Base-by-base conservation (phyloP, 1,140 invertebrate species). In the Trigoniulus corallinus region DNA sequence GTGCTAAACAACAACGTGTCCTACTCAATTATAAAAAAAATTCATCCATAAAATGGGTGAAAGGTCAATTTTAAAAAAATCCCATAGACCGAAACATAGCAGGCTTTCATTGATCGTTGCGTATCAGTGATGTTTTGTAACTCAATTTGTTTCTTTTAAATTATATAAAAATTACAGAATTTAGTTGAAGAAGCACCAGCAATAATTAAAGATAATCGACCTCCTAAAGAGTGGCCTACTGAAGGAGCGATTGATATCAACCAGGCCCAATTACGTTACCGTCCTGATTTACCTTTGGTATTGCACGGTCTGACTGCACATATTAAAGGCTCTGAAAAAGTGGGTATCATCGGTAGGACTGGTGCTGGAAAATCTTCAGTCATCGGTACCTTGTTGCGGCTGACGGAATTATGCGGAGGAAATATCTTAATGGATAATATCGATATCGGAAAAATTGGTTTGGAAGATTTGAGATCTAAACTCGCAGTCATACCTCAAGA, bases 321-420 rank as follows among this genome's bases (percentile, higher is more conserved):
- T 45, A 67, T 76, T 48, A 57, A 63, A 25, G 61, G 67, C 41
- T 60, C 62, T 10, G 73, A 77, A 55, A 75, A 70, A 52, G 61
- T 70, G 49, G 68, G 67, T 4, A 71, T 75, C 56, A 68, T 75
- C 25, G 73, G 73, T 15, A 56, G 71, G 58, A 71, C 73, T 27
- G 73, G 73, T 3, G 66, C 69, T 55, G 68, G 69, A 67, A 67
- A 67, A 56, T 60, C 63, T 4, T 66, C 65, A 1, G 48, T 67
- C 1, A 62, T 64, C 10, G 51, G 56, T 13, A 53, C 62, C 10
- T 26, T 67, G 13, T 54, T 67, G 20, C 56, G 64, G 10, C 51
- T 67, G 20, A 47, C 50, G 41, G 62, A 64, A 50, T n/a, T 60
- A 39, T 61, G 59, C 13, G 53, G 48, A 40, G 65, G 65, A 4